phyloP scores from a whole-genome alignment of 1,140 invertebrate genomes.

The Drosophila elegans region DNA sequence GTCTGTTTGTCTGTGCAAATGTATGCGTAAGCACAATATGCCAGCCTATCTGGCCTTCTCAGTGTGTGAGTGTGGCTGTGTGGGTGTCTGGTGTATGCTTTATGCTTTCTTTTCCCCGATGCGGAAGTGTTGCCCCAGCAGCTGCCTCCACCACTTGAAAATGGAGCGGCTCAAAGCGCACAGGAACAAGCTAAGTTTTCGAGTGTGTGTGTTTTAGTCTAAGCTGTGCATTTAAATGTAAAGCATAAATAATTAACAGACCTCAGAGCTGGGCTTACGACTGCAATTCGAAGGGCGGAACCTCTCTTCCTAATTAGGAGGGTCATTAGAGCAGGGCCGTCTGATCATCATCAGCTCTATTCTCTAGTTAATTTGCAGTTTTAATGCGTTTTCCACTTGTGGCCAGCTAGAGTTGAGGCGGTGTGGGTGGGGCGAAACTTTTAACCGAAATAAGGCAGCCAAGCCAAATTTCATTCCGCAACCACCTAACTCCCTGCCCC shows the following conservation, averaged over 20 bases:
- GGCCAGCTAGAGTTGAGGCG: slow-evolving; percentile 29
- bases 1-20: slow-evolving; percentile 73
- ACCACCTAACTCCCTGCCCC: neutral
- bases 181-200: slow-evolving; percentile 1
- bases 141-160: slow-evolving; percentile 65
- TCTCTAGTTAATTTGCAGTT: slow-evolving; percentile 80
- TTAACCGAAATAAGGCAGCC: slow-evolving; percentile 46
- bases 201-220: slow-evolving; percentile 39
- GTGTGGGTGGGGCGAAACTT: slow-evolving; percentile 20
- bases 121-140: slow-evolving; percentile 73
- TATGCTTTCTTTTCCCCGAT: slow-evolving; percentile 70
- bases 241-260: slow-evolving; percentile 81
- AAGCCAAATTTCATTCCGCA: slow-evolving; percentile 42
- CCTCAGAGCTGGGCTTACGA: slow-evolving; percentile 15
- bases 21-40: slow-evolving; percentile 70
- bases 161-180: slow-evolving; percentile 62
- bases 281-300: slow-evolving; percentile 21
- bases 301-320: slow-evolving; percentile 67
- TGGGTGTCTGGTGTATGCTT: slow-evolving; percentile 37
- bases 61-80: slow-evolving; percentile 13
- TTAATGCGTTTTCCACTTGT: slow-evolving; percentile 78
- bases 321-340: slow-evolving; percentile 20
- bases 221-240: slow-evolving; percentile 79
- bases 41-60: slow-evolving; percentile 38
- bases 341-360: slow-evolving; percentile 54